These are phyloP conservation scores for Hirtodrosophila histrioides DNA, from an alignment of 2,888 invertebrate species.

Conservation along the genomic window DNA sequence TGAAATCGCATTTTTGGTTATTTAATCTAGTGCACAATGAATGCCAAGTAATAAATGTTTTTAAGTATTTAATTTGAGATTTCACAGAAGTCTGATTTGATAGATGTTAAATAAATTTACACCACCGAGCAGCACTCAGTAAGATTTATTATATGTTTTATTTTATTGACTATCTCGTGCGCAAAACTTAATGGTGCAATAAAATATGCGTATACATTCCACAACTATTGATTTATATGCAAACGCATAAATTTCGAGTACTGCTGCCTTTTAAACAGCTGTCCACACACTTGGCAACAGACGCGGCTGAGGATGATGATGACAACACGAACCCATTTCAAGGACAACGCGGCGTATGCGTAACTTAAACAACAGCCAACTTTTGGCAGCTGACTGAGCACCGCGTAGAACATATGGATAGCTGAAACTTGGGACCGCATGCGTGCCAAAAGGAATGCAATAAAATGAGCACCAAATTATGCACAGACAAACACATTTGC, in stretches of 20 bases:
- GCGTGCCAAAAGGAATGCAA: constrained; percentile 64
- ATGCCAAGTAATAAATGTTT: too few relatives aligned
- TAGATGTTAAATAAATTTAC: constrained; percentile 9
- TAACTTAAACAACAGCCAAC: constrained; percentile 16
- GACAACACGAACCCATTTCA: constrained; percentile 45
- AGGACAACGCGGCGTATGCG: constrained; percentile 53
- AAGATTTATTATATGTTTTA: constrained; percentile 25
- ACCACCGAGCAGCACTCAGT: constrained; percentile 4
- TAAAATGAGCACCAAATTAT: constrained; percentile 60
- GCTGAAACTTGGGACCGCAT: constrained; percentile 23
- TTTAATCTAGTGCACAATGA: too few relatives aligned
- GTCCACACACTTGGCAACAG: constrained; percentile 55
- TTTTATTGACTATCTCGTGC: constrained; percentile 32
- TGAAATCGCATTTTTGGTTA: too few relatives aligned
- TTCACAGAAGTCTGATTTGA: constrained; percentile 3
- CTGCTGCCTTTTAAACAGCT: constrained; percentile 50
- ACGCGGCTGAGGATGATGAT: constrained; percentile 9
- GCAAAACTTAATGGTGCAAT: constrained; percentile 26
- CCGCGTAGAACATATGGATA: constrained; percentile 10
- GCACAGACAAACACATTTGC: constrained; percentile 60
- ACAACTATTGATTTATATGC: constrained; percentile 50
- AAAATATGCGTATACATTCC: constrained; percentile 31
- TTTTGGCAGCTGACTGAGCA: background rate
- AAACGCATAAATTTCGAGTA: constrained; percentile 56
- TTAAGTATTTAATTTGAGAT: background rate